Percentiles rank a stretch among this genome's conserved stretches.
Conservation (phyloP, 2,797 vertebrate genomes). For the Hippopotamyrus pictus region DNA sequence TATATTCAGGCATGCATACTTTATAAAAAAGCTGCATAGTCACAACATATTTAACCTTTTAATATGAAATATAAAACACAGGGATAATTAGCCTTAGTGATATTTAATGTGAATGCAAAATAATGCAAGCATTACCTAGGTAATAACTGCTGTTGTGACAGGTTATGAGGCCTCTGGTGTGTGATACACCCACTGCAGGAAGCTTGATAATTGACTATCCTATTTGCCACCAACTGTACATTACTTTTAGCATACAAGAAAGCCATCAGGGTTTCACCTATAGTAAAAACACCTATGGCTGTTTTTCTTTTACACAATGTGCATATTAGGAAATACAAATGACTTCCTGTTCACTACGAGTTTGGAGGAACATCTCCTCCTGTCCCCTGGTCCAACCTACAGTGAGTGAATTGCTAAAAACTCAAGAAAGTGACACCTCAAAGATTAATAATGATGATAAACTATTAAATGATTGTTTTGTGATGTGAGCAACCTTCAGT, state of each 20-base stretch:
- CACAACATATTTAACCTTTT: background rate
- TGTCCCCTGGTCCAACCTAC: background rate
- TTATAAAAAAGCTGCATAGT: background rate
- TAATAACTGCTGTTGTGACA: constrained; percentile 23
- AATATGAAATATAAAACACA: background rate
- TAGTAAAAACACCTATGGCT: background rate
- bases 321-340: background rate
- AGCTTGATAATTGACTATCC: background rate
- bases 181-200: constrained; percentile 10
- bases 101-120: background rate
- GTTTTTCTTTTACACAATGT: background rate
- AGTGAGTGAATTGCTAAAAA: background rate
- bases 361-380: background rate
- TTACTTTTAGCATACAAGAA: background rate
- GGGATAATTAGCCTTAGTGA: background rate
- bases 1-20: background rate
- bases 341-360: background rate
- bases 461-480: background rate
- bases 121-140: background rate
- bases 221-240: background rate
- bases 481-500: background rate
- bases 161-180: background rate
- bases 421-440: background rate
- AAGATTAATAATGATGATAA: background rate
- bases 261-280: background rate